Evolutionary conservation across 2,888 invertebrate species (phyloP).

Genomic region (Amiota mariae): DNA sequence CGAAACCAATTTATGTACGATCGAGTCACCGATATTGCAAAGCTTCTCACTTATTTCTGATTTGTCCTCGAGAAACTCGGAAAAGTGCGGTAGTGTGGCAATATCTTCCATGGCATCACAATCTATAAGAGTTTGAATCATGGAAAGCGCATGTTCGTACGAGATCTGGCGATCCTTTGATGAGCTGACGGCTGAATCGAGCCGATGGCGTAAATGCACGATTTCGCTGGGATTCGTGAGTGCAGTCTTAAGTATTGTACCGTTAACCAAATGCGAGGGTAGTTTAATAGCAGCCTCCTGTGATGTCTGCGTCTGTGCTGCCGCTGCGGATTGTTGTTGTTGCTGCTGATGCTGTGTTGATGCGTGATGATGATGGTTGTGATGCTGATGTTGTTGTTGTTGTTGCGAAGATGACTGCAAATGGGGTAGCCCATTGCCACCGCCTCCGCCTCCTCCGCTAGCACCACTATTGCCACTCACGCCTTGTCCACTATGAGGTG

Average conservation of each 20-base stretch:
- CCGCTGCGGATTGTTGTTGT: slow-evolving; percentile 69
- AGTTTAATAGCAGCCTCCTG: slow-evolving; percentile 70
- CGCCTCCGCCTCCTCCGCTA: neutral
- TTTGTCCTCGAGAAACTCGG: slow-evolving; percentile 91
- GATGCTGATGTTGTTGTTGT: slow-evolving; percentile 22
- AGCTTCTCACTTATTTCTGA: slow-evolving; percentile 93
- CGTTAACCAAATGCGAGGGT: slow-evolving; percentile 88
- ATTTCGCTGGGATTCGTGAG: slow-evolving; percentile 95
- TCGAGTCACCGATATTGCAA: slow-evolving; percentile 97
- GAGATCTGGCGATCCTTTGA: slow-evolving; percentile 88
- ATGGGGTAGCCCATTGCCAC: neutral
- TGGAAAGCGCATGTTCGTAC: slow-evolving; percentile 87
- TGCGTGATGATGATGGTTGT: slow-evolving; percentile 42
- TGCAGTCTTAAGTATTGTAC: slow-evolving; percentile 94
- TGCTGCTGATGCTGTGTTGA: slow-evolving; percentile 56
- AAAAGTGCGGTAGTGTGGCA: slow-evolving; percentile 92
- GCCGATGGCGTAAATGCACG: slow-evolving; percentile 88
- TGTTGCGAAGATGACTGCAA: slow-evolving; percentile 10
- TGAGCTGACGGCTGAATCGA: slow-evolving; percentile 91
- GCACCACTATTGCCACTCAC: slow-evolving; percentile 6
- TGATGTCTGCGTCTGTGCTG: slow-evolving; percentile 40
- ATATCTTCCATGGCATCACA: slow-evolving; percentile 98
- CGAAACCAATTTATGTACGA: slow-evolving; percentile 97
- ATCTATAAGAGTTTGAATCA: slow-evolving; percentile 94
- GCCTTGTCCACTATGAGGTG: slow-evolving; percentile 41